A percentile compares a stretch with the other conserved stretches of the same genome.
Evolutionary conservation across 92 coral and sea anemone species (phyloP).

Genomic region (Zoanthus sansibaricus): DNA sequence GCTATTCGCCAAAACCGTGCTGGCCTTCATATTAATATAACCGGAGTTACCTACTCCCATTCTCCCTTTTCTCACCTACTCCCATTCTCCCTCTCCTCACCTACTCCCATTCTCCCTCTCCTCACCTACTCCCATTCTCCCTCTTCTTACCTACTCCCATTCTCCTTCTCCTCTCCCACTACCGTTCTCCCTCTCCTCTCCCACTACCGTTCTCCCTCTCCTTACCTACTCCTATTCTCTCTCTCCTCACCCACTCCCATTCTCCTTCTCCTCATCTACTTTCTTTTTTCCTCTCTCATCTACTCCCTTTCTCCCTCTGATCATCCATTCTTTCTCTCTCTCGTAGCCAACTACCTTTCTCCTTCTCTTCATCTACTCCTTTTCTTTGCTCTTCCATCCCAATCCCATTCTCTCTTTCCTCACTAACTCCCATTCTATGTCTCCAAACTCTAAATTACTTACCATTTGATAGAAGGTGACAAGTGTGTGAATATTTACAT

Average conservation of each 20-base stretch:
- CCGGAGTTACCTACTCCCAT: neutral
- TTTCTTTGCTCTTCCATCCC: neutral
- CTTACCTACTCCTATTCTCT: neutral
- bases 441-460: constrained; percentile 5
- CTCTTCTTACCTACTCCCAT: too few relatives aligned
- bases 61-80: neutral
- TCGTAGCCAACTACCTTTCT: neutral
- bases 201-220: neutral
- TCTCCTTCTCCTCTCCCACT: too few relatives aligned
- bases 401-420: neutral
- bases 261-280: neutral
- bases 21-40: too few relatives aligned
- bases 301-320: neutral
- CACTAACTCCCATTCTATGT: neutral
- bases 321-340: neutral
- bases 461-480: constrained; percentile 96
- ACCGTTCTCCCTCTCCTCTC: neutral
- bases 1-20: too few relatives aligned
- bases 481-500: constrained; percentile 79
- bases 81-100: too few relatives aligned
- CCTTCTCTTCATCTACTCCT: neutral
- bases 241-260: neutral
- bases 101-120: neutral
- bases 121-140: too few relatives aligned
- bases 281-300: neutral